Conservation (phyloP, 2,888 invertebrate genomes). For the Celastrina argiolus region DNA sequence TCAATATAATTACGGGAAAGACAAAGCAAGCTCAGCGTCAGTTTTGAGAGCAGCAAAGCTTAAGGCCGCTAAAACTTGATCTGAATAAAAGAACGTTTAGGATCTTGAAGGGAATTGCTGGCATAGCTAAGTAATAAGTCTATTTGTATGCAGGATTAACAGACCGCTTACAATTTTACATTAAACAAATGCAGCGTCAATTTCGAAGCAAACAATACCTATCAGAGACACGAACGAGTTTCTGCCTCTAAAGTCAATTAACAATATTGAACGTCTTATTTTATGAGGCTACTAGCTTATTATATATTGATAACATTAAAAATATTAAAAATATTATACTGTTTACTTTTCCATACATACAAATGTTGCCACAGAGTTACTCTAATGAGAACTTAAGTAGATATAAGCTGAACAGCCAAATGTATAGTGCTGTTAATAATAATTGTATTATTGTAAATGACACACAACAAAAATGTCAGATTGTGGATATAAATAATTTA, state of each 20-base stretch:
- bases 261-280: background rate
- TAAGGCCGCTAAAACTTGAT: background rate
- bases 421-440: too few relatives aligned
- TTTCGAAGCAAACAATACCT: conserved; percentile 1
- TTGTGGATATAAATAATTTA: too few relatives aligned
- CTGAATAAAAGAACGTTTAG: conserved; percentile 8
- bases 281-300: too few relatives aligned
- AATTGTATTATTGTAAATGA: too few relatives aligned
- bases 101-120: background rate
- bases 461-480: too few relatives aligned
- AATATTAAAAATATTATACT: too few relatives aligned
- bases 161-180: conserved; percentile 14
- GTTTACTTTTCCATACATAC: too few relatives aligned
- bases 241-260: background rate
- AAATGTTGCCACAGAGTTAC: too few relatives aligned
- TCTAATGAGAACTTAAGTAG: too few relatives aligned
- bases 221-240: background rate
- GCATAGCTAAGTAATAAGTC: conserved; percentile 11
- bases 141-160: conserved; percentile 11
- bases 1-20: too few relatives aligned
- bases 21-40: background rate
- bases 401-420: too few relatives aligned
- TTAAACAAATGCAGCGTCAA: conserved; percentile 3
- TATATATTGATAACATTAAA: too few relatives aligned
- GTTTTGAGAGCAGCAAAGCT: background rate